phyloP scores from a whole-genome alignment of 2,113 vertebrate genomes.

The Cottus gobio region DNA sequence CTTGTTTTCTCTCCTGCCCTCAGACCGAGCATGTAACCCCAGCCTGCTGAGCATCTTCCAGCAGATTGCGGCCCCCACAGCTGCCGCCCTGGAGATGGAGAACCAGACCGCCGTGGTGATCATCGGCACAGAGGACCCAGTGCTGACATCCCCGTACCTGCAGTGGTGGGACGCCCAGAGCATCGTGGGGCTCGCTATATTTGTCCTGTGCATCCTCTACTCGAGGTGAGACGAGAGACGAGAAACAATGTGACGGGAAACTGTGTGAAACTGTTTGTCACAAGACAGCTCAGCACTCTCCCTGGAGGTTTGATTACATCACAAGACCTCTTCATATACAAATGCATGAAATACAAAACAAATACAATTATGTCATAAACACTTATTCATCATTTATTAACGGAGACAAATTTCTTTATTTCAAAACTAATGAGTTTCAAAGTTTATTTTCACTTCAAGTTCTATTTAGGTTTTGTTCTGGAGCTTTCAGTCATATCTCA shows the following conservation, averaged over 20 bases:
- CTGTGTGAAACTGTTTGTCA: not conserved
- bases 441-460: not conserved
- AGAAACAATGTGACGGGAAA: not conserved
- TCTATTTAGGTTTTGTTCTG: not conserved
- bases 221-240: conserved; percentile 79
- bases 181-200: conserved; percentile 86
- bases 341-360: not conserved
- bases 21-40: conserved; percentile 92
- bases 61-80: conserved; percentile 80
- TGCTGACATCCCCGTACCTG: conserved; percentile 77
- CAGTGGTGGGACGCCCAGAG: conserved; percentile 90
- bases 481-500: not conserved
- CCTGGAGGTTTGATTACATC: too few species aligned
- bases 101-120: conserved; percentile 84
- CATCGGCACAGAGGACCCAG: conserved; percentile 72
- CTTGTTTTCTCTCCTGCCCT: not conserved
- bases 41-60: conserved; percentile 89
- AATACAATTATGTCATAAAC: not conserved
- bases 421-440: not conserved
- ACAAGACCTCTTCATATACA: not conserved
- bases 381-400: not conserved
- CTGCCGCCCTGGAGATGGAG: conserved; percentile 64
- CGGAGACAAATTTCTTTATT: not conserved
- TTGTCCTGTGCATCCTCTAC: conserved; percentile 92
- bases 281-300: not conserved